Base-by-base conservation (phyloP, 2,113 vertebrate species). In the Ictalurus punctatus region DNA sequence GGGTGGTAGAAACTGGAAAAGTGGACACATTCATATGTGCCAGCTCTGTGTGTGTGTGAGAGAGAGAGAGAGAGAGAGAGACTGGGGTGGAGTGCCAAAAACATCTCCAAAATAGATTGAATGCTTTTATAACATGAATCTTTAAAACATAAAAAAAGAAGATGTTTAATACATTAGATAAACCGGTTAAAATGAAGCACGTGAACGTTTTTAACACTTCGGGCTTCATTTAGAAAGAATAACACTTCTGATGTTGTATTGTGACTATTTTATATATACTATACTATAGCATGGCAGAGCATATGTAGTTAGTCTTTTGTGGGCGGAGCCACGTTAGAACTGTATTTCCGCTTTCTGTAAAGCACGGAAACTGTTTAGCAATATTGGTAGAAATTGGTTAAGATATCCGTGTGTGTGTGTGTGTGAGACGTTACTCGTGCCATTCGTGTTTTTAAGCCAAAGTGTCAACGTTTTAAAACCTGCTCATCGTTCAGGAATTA, bases 1-100 rank as follows among this genome's bases (percentile, higher is more conserved):
- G 73, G 92, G 92, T 69, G 23, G 74, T 90, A 89, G 92, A 93
- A 94, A 89, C 93, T 93, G 93, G 86, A 93, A 93, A 94, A 89
- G 76, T 91, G 84, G 86, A 85, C 83, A 91, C 89, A 91, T 92
- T 74, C 17, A 58, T 90, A 84, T 89, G 76, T 58, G 76, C 13
- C 27, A 80, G 83, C 30, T 34, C 61, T 84, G 40, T 59, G 58
- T 79, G 76, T 58, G 54, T 61, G 85, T 74, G 40, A 48, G 44
- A 44, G 84, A 37, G 69, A 0, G 69, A 19, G 40, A 44, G 40
- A 44, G 40, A 7, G 44, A 44, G 84, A 40, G 69, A 0, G 52
- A 19, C 5, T 19, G 13, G 9, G 25, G 19, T 30, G 52, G 13
- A 21, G 79, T 58, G 78, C 78, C 48, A 80, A 82, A 58, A 19